A percentile compares a stretch with the other conserved stretches of the same genome.
Conservation (phyloP, 2,888 invertebrate genomes). For the Oscheius sp. region DNA sequence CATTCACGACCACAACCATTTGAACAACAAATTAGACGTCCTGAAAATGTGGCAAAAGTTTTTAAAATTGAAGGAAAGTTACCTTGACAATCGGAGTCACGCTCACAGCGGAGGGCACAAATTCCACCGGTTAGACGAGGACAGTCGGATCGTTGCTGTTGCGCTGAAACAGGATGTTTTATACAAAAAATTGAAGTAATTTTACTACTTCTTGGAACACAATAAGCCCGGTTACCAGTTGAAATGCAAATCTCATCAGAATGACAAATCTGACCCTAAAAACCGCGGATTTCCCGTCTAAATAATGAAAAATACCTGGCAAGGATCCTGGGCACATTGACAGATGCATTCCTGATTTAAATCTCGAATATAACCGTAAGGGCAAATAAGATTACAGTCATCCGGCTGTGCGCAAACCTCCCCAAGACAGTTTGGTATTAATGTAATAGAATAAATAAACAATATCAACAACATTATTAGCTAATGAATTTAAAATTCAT, state of each 20-base stretch:
- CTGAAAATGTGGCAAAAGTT: background rate
- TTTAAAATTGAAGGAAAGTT: slow-evolving; percentile 1
- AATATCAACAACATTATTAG: background rate
- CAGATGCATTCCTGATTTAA: slow-evolving; percentile 42
- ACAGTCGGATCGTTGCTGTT: slow-evolving; percentile 47
- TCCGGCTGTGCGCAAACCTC: slow-evolving; percentile 15
- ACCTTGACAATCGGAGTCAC: slow-evolving; percentile 62
- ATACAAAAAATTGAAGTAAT: too few species aligned
- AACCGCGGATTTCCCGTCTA: background rate
- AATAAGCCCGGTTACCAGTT: slow-evolving; percentile 49
- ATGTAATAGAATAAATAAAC: background rate
- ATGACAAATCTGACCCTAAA: slow-evolving; percentile 56
- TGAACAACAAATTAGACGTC: slow-evolving; percentile 63
- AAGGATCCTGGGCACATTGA: slow-evolving; percentile 63
- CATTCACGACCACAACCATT: slow-evolving; percentile 70
- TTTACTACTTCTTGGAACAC: slow-evolving; percentile 52
- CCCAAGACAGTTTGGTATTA: background rate
- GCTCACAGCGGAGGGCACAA: slow-evolving; percentile 62
- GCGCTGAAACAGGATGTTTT: slow-evolving; percentile 14
- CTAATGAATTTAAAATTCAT: slow-evolving; percentile 3
- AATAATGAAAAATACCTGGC: slow-evolving; percentile 47
- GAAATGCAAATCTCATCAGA: slow-evolving; percentile 59
- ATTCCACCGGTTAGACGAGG: slow-evolving; percentile 64
- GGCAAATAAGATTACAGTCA: slow-evolving; percentile 57
- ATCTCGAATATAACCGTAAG: slow-evolving; percentile 54